Conservation (phyloP, 2,797 vertebrate species). For the Stomatorhinus walkeri region DNA sequence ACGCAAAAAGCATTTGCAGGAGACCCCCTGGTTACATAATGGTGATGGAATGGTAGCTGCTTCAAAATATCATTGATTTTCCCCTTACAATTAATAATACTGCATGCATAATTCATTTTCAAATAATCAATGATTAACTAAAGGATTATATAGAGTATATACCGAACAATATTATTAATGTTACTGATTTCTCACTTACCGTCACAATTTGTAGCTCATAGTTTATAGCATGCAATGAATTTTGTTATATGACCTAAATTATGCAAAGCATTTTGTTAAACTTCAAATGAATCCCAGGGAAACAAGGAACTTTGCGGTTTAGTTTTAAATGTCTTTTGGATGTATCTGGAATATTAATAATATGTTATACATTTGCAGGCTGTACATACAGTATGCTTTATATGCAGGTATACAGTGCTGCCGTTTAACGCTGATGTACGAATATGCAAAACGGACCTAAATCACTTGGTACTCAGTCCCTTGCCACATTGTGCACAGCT, state of each 20-base stretch:
- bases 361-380: background rate
- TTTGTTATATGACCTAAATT: background rate
- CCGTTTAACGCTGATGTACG: background rate
- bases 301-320: background rate
- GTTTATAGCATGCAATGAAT: background rate
- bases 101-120: background rate
- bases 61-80: background rate
- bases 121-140: background rate
- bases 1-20: background rate
- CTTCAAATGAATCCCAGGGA: background rate
- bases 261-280: background rate
- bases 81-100: background rate
- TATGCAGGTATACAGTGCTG: background rate
- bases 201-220: background rate
- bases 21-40: background rate
- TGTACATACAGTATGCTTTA: background rate
- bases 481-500: background rate
- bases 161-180: background rate
- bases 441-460: background rate
- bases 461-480: background rate
- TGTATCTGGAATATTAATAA: background rate
- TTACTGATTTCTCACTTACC: background rate
- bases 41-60: background rate
- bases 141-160: background rate
- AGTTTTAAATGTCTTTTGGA: background rate